Evolutionary conservation across 2,797 vertebrate genomes (phyloP), one percentile per base, ranked within the genome.

Genomic region (Gadopsis marmoratus): DNA sequence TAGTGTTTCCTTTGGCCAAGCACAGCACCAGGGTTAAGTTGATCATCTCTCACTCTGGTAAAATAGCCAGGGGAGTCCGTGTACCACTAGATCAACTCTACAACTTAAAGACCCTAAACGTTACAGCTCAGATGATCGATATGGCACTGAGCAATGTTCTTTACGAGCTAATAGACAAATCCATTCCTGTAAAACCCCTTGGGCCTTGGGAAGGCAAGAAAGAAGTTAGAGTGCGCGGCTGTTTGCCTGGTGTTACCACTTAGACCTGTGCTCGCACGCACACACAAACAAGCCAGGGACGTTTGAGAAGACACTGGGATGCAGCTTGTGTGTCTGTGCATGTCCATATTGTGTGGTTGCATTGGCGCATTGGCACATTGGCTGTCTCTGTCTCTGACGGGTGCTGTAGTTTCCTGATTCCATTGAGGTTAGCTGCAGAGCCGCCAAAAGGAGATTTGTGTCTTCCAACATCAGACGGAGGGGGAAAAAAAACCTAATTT

Each of bases 141-240:
- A 95, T 93, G 90, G 90, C 92, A 92, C 94, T 93, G 93, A 94
- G 94, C 94, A 95, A 94, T 94, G 94, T 95, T 94, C 95, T 95
- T 95, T 95, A 95, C 92, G 91, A 94, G 93, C 95, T 95, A 95
- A 95, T 95, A 95, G 94, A 94, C 95, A 94, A 95, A 95, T 94
- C 94, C 90, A 94, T 95, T 95, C 91, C 88, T 87, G 86, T 89
- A 89, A 94, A 92, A 64, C 91, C 94, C 93, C 91, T 61, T 78
- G 93, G 94, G 94, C 88, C 82, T 82, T 29, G 41, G 85, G 76
- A 81, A 88, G 83, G 88, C 86, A 80, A 74, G 85, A 63, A 65
- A 83, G 88, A 89, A 91, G 86, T 80, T 71, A 81, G 84, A 92
- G 79, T 88, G 87, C 74, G 78, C 58, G 60, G 86, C 87, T 85